Percentiles rank a stretch among this genome's conserved stretches.
Evolutionary conservation across 1,140 invertebrate genomes (phyloP).

Genomic region (Cherax quadricarinatus): DNA sequence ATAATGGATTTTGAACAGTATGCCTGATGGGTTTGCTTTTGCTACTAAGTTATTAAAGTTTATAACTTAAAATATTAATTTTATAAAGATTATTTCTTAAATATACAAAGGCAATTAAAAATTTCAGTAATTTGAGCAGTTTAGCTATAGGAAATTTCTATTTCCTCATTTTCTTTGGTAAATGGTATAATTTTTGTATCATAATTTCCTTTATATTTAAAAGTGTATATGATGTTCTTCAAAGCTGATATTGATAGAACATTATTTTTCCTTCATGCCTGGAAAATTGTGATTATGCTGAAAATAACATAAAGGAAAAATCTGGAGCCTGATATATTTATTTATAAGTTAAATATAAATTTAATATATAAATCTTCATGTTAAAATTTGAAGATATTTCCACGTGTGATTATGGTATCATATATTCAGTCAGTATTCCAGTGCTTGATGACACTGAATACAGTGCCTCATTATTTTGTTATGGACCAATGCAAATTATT

Average conservation of each 20-base stretch:
- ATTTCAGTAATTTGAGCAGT: neutral
- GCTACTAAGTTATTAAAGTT: constrained; percentile 52
- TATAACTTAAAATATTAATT: constrained; percentile 27
- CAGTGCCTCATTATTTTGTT: constrained; percentile 14
- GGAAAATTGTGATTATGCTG: neutral
- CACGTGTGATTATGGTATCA: neutral
- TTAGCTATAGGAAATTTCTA: neutral
- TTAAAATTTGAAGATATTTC: neutral
- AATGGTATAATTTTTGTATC: neutral
- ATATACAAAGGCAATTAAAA: constrained; percentile 6
- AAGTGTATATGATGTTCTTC: neutral
- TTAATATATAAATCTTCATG: constrained; percentile 8
- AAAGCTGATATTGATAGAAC: neutral
- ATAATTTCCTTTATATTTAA: neutral
- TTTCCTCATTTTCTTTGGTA: neutral
- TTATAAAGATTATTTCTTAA: neutral
- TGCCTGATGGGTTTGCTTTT: constrained; percentile 65
- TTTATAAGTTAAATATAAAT: neutral
- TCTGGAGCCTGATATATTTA: neutral
- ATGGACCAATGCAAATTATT: constrained; percentile 64
- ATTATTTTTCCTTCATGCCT: neutral
- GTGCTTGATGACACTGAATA: constrained; percentile 13
- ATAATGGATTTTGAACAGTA: constrained; percentile 30
- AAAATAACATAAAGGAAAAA: neutral
- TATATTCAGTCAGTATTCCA: neutral